Percentiles rank a stretch among this genome's conserved stretches.
Conservation (phyloP, 1,140 invertebrate species). For the Hycleus phaleratus region DNA sequence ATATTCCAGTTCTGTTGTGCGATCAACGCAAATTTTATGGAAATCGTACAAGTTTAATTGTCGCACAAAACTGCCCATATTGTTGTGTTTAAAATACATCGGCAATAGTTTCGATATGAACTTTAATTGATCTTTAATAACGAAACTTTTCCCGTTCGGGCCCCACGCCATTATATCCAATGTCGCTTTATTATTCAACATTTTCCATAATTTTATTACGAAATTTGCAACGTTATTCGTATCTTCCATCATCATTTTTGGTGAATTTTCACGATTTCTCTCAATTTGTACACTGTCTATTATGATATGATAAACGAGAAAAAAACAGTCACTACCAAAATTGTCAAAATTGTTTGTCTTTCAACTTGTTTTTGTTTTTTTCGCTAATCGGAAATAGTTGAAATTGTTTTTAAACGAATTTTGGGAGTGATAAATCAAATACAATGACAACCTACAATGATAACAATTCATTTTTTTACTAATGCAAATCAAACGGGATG, state of each 20-base stretch:
- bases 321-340: no score
- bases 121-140: constrained; percentile 23
- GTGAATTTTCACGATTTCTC: no score
- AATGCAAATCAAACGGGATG: no score
- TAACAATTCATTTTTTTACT: no score
- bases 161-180: constrained; percentile 25
- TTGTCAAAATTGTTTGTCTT: no score
- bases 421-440: no score
- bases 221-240: constrained; percentile 16
- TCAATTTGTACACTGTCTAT: no score
- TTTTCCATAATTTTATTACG: constrained; percentile 28
- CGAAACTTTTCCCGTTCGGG: constrained; percentile 21
- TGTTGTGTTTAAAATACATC: constrained; percentile 29
- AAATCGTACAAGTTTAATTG: constrained; percentile 30
- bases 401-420: no score
- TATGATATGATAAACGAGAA: no score
- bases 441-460: no score
- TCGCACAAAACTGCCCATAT: constrained; percentile 26
- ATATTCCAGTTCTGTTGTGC: constrained; percentile 18
- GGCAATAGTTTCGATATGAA: constrained; percentile 24
- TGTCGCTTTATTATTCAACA: constrained; percentile 18
- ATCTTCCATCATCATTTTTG: neutral
- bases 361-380: no score
- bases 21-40: constrained; percentile 21
- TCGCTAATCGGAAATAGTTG: no score